Evolutionary conservation across 2,888 invertebrate species (phyloP), one percentile per base, ranked within the genome.

Genomic region (Metalampra italica): DNA sequence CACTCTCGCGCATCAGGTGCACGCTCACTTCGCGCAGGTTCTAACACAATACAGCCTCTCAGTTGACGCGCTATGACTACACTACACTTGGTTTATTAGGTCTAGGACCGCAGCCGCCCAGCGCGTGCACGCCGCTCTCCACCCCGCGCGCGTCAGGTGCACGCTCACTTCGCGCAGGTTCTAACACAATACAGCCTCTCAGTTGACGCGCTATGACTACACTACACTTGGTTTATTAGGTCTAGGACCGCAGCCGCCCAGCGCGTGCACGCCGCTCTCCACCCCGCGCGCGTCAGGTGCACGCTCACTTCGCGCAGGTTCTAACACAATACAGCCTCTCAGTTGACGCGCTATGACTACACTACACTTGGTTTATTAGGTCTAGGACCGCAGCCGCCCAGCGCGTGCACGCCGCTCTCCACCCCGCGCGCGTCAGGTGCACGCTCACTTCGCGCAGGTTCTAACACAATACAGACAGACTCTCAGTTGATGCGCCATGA

Each of bases 1-100:
- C 54, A 66, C 94, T 93, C 67, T 71, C 75, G 34, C 81, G 95
- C 64, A 96, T 90, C 56, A 96, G 85, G 82, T 96, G 95, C 80
- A 96, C 94, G 75, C 95, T 95, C 53, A 96, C 86, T 71, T 96
- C 96, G n/a, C 96, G 92, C 45, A 96, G 86, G 80, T 96, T 96
- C 95, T 95, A 36, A 22, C n/a, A 36, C 36, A 36, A 71, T 39
- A 62, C 41, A 11, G 4, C 34, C 46, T 13, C 14, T 13, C 34
- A 36, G n/a, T 22, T 22, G 2, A 22, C 22, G 5, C 5, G 5
- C 22, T 5, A 22, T 22, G 22, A 22, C 5, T 2, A 3, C 22
- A 5, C 5, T 3, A 22, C 22, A 22, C 22, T n/a, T n/a, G n/a
- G n/a, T n/a, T n/a, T n/a, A n/a, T n/a, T n/a, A n/a, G n/a, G 83